Base-by-base conservation (phyloP, 2,797 vertebrate genomes). In the Balearica regulorum region DNA sequence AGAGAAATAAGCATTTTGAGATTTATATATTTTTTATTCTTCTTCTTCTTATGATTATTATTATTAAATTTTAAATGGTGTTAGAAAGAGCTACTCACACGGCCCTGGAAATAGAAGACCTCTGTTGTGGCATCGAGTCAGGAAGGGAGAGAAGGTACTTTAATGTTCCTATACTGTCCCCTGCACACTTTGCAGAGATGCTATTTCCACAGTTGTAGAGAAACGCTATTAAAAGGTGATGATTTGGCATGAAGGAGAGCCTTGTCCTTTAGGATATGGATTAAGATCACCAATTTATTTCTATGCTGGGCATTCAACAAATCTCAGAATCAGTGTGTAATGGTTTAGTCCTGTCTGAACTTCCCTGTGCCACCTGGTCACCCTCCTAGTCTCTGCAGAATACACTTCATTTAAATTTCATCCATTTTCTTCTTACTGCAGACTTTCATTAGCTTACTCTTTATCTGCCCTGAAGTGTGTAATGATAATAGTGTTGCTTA, bases 221-320 rank as follows among this genome's bases (percentile, higher is more conserved):
- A 82, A 93, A 76, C 21, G n/a, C 24, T 66, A 41, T 88, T 88
- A 83, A 89, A 88, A 90, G 70, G 18, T 76, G 43, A 65, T 39
- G 37, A 57, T 62, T 53, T 73, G 46, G 43, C 90, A 79, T 1
- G 22, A 79, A 91, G 61, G 54, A 39, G 35, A 87, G 44, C 6
- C n/a, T 81, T 88, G n/a, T 89, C 83, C 80, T 87, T 76, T 84
- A 77, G 75, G 60, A 46, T 87, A 57, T 64, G 66, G 80, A 96
- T 94, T 95, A 89, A 89, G 64, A 93, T 93, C 77, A 85, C 62
- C 46, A 75, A 60, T 93, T 89, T 87, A 82, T 94, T 96, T 87
- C 64, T 80, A 5, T 60, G 44, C 46, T 75, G 57, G 44, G 37
- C 41, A 43, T 87, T 90, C 64, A 93, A 43, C 57, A 82, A 62